Percentiles rank a stretch among this genome's conserved stretches.
Evolutionary conservation across 2,797 vertebrate genomes (phyloP).

Genomic region (Leptodactylus fallax): DNA sequence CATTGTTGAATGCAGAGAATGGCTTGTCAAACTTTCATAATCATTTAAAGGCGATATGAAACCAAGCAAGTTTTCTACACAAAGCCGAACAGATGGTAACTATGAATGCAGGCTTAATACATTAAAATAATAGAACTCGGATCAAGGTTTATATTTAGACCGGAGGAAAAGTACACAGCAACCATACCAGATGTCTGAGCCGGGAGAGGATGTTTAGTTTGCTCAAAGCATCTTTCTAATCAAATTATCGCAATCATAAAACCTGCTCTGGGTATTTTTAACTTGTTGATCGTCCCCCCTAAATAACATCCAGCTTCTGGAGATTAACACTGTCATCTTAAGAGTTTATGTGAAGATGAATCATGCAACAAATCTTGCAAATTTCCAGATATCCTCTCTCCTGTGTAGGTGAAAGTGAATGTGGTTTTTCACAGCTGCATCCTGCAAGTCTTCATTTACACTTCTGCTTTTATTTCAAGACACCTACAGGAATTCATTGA

Average conservation of each 20-base stretch:
- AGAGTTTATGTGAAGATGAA: constrained; percentile 29
- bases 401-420: not conserved
- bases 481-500: not conserved
- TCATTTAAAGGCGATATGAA: not conserved
- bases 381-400: not conserved
- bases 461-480: not conserved
- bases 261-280: constrained; percentile 44
- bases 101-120: constrained; percentile 30
- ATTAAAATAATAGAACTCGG: not conserved
- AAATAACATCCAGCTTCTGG: constrained; percentile 34
- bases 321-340: constrained; percentile 16
- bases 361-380: constrained; percentile 17
- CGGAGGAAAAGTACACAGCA: constrained; percentile 9
- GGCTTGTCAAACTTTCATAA: not conserved
- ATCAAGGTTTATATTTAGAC: constrained; percentile 47
- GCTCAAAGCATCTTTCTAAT: constrained; percentile 45
- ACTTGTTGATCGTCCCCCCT: constrained; percentile 25
- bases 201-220: constrained; percentile 51
- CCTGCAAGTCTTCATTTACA: not conserved
- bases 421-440: not conserved
- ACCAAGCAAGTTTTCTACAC: not conserved
- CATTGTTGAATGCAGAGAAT: no score
- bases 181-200: constrained; percentile 31
- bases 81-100: constrained; percentile 10
- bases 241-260: constrained; percentile 45